Evolutionary conservation across 2,113 vertebrate species (phyloP).

Genomic region (Indicator indicator): DNA sequence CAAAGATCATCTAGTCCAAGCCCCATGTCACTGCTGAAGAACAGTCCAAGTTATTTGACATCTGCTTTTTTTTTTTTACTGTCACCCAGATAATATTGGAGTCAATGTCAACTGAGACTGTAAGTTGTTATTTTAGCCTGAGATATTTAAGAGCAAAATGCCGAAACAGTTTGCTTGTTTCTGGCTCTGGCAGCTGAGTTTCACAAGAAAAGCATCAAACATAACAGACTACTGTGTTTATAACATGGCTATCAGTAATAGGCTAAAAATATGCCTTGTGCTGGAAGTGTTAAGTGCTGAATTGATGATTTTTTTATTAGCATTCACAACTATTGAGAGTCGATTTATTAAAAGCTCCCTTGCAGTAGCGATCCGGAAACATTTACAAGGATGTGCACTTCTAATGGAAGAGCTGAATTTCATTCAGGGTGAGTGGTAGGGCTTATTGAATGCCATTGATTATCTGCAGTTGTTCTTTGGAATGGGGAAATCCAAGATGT

Average conservation of each 20-base stretch:
- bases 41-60: neutral
- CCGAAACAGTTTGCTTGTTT: slow-evolving; percentile 11
- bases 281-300: slow-evolving; percentile 62
- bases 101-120: neutral
- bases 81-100: neutral
- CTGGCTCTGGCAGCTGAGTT: neutral
- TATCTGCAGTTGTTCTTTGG: neutral
- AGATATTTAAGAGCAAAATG: neutral
- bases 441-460: neutral
- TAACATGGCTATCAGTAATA: slow-evolving; percentile 44
- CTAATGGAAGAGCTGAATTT: slow-evolving; percentile 16
- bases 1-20: too few species aligned
- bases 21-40: neutral
- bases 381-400: neutral
- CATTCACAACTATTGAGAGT: slow-evolving; percentile 42
- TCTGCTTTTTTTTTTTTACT: too few species aligned
- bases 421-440: neutral
- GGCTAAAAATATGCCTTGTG: slow-evolving; percentile 62
- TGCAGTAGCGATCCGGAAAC: slow-evolving; percentile 22
- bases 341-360: slow-evolving; percentile 48
- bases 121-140: neutral
- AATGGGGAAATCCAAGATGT: neutral
- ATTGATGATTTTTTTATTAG: slow-evolving; percentile 75
- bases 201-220: neutral
- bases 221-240: slow-evolving; percentile 37